phyloP scores from a whole-genome alignment of 37 sponge, comb jelly and placozoan genomes.

The Axinella damicornis region DNA sequence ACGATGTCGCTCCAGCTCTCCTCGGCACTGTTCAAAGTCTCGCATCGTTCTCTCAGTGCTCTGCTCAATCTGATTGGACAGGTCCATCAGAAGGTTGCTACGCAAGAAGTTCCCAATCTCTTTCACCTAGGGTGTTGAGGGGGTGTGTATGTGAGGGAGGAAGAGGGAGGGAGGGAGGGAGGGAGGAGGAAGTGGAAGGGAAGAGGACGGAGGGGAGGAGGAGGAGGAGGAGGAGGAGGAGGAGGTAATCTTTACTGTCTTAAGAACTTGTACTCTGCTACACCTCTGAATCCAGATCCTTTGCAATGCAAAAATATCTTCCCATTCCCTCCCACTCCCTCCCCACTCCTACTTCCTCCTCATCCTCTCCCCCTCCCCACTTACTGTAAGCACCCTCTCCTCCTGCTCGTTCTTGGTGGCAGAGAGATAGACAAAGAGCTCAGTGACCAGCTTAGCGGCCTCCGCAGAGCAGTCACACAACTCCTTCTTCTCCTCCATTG shows the following conservation, averaged over 20 bases:
- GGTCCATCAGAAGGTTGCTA: slow-evolving; percentile 39
- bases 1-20: slow-evolving; percentile 41
- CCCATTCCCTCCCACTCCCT: no score
- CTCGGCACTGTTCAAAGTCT: slow-evolving; percentile 29
- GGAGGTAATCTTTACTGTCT: no score
- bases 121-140: slow-evolving; percentile 18
- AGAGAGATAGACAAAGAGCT: slow-evolving; percentile 43
- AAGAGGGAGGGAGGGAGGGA: no score
- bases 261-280: no score
- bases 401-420: slow-evolving; percentile 57
- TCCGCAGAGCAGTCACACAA: slow-evolving; percentile 32
- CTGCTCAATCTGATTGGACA: slow-evolving; percentile 43
- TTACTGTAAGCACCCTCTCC: slow-evolving; percentile 8
- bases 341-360: no score
- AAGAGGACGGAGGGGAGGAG: no score
- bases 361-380: no score
- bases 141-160: neutral
- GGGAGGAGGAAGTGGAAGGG: no score
- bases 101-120: slow-evolving; percentile 41
- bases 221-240: no score
- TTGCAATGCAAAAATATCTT: no score
- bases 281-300: no score
- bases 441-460: slow-evolving; percentile 27
- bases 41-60: slow-evolving; percentile 41
- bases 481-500: slow-evolving; percentile 41